Conservation (phyloP, 1,140 invertebrate genomes). For the Nymphalis io region DNA sequence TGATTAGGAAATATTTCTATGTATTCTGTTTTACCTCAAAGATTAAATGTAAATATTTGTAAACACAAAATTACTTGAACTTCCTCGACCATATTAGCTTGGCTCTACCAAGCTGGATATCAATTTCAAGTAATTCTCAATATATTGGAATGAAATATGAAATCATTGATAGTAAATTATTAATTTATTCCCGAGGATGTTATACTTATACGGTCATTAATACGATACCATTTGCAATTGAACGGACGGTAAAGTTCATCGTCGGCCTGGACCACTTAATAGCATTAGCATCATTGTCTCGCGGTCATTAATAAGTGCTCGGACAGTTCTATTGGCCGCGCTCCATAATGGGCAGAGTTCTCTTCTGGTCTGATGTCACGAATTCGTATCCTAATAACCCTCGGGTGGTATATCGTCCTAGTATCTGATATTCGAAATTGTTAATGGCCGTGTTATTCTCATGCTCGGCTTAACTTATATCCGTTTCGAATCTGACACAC, state of each 20-base stretch:
- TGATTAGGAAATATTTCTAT: conserved; percentile 16
- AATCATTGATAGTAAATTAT: conserved; percentile 17
- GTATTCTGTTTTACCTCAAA: neutral
- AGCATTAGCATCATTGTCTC: conserved; percentile 72
- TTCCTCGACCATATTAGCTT: neutral
- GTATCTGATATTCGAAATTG: conserved; percentile 24
- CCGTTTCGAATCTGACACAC: conserved; percentile 6
- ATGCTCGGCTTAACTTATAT: conserved; percentile 22
- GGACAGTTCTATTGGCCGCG: conserved; percentile 67
- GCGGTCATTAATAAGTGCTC: conserved; percentile 67
- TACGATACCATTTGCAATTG: conserved; percentile 41
- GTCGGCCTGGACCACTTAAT: conserved; percentile 60
- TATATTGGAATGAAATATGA: conserved; percentile 7
- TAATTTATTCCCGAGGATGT: conserved; percentile 21
- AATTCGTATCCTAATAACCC: conserved; percentile 60
- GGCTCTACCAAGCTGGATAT: neutral
- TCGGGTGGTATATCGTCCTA: conserved; percentile 37
- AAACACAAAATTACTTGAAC: neutral
- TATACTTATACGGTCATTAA: conserved; percentile 36
- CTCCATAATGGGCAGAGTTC: conserved; percentile 57
- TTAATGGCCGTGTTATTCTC: conserved; percentile 16
- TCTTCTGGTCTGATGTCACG: conserved; percentile 59
- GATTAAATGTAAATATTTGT: neutral
- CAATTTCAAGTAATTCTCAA: neutral
- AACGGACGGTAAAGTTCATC: conserved; percentile 48